These are phyloP conservation scores for Heterotis niloticus DNA, from an alignment of 2,113 vertebrate genomes.

Conservation along the genomic window DNA sequence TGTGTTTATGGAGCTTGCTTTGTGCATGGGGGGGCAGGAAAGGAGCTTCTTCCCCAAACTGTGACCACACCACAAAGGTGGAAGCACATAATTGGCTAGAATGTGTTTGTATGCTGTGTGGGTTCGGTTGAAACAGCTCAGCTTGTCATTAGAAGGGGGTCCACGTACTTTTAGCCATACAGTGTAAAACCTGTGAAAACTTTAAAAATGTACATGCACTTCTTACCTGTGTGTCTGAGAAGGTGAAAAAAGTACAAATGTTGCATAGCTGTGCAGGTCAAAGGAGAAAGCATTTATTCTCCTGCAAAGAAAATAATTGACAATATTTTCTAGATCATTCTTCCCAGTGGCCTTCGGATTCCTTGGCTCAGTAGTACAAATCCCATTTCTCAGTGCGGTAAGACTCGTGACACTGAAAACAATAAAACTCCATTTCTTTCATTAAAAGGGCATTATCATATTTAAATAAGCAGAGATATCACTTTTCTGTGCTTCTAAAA, in stretches of 20 bases:
- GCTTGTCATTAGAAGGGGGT: no score
- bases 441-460: not conserved
- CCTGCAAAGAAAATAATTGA: no score
- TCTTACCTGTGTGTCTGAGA: not conserved
- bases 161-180: no score
- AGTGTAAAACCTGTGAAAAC: not conserved
- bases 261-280: not conserved
- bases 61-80: no score
- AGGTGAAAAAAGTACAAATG: not conserved
- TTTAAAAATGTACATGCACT: not conserved
- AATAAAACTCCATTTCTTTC: not conserved
- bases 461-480: not conserved
- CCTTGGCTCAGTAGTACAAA: slow-evolving; percentile 61
- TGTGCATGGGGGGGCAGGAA: no score
- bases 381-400: slow-evolving; percentile 72
- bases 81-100: no score
- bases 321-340: slow-evolving; percentile 65
- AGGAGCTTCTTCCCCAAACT: no score
- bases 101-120: no score
- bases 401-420: slow-evolving; percentile 38
- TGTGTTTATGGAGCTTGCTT: no score
- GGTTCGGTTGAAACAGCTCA: no score
- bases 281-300: not conserved
- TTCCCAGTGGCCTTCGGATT: slow-evolving; percentile 76
- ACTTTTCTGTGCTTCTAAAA: not conserved